Evolutionary conservation across 2,113 vertebrate genomes (phyloP).

Genomic region (Pedetes capensis): DNA sequence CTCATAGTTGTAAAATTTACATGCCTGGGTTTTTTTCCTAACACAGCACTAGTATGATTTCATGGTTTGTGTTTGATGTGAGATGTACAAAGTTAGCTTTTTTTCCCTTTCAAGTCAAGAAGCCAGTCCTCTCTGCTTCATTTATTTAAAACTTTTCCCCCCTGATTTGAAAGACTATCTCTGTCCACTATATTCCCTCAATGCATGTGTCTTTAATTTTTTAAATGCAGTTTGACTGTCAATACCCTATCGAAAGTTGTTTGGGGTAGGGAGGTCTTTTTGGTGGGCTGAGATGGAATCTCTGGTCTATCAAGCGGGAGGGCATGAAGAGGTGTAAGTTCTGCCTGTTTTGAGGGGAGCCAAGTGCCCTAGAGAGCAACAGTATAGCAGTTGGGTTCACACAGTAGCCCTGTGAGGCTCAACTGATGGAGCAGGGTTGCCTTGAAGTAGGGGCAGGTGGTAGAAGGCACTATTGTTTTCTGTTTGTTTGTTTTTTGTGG

Average conservation of each 20-base stretch:
- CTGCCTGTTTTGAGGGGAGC: neutral
- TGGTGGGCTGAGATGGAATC: neutral
- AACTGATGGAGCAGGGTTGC: neutral
- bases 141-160: neutral
- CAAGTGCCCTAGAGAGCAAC: no score
- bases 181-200: neutral
- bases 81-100: neutral
- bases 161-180: no score
- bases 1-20: neutral
- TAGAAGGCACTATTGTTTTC: neutral
- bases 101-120: neutral
- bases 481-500: no score
- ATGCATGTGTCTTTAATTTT: neutral
- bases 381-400: neutral
- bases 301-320: neutral
- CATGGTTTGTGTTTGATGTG: neutral
- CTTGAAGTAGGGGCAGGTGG: neutral
- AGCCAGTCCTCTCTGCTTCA: neutral
- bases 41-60: neutral
- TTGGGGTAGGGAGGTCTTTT: neutral
- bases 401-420: rapidly evolving
- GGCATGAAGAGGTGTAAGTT: neutral
- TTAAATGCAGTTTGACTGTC: neutral
- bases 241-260: neutral
- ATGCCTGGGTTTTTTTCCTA: neutral